Evolutionary conservation across 2,888 invertebrate genomes (phyloP), one percentile per base, ranked within the genome.

Genomic region (Gryllus longicercus): DNA sequence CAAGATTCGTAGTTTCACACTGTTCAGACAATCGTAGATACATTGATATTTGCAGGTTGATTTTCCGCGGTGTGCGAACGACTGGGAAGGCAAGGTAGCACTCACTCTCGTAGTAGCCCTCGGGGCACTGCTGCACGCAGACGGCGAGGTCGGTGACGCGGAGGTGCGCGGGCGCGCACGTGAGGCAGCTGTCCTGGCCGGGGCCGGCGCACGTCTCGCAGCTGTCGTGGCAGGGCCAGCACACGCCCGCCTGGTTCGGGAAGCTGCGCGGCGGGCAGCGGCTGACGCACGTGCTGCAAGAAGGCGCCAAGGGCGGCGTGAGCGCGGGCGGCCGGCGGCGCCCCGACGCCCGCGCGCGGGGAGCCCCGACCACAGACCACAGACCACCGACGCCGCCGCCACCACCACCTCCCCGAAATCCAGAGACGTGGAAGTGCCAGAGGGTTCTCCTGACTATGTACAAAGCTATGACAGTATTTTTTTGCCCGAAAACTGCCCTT

Each of bases 171-270:
- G 95, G 94, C 0, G 95, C 93, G 86, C 96, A 96, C 2, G 94
- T 93, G 76, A 95, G 88, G 85, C 96, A 96, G 79, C 95, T 95
- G 85, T 95, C 95, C 86, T 94, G 95, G 16, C 95, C 95, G 5
- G 95, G 92, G 11, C 96, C 96, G 49, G 94, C 94, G 85, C 96
- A 97, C 21, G 94, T 95, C 86, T 94, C 93, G 85, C 96, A 97
- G 18, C 95, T 95, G 85, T 95, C 95, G 85, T 96, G 95, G 84
- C 96, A 97, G 0, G 94, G 93, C 91, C 93, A 93, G 85, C 96
- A 96, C 38, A 93, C 91, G 76, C 92, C 94, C 75, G 93, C 93
- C 84, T 93, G 92, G 85, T 95, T 94, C 0, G 93, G 92, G 84
- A 93, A 96, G 85, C 95, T 95, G 84, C 95, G 90, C 18, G 94